Base-by-base conservation (phyloP, 1,140 invertebrate genomes). In the Eumeta japonica region DNA sequence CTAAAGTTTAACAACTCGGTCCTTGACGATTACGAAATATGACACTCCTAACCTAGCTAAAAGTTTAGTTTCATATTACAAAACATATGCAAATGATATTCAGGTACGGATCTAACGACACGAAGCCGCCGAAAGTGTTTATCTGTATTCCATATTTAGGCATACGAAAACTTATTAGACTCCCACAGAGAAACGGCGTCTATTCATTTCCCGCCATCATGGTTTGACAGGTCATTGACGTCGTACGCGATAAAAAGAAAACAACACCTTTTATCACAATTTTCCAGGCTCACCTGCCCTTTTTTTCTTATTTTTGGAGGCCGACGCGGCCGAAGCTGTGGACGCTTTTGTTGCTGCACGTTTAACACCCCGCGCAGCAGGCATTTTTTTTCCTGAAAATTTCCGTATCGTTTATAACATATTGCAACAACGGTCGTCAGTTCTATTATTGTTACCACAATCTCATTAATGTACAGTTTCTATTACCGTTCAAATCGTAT, bases 191-290 rank as follows among this genome's bases (percentile, higher is more conserved):
- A n/a, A n/a, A n/a, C n/a, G n/a, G n/a, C n/a, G n/a, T n/a, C n/a
- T n/a, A n/a, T n/a, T n/a, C n/a, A n/a, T 67, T 72, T 73, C 68
- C 68, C 68, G 68, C 68, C 68, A 73, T 73, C 55, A 55, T 58
- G 50, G 35, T 68, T 66, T 73, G 68, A 73, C 68, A 73, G 68
- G 62, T 73, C 65, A 70, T 65, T 72, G 67, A 72, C 62, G 62
- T 70, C 50, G 52, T 30, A 55, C 51, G 46, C 51, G 62, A 62
- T 62, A 57, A 58, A 70, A 73, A 68, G 65, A 73, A 70, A 73
- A 73, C 68, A 73, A 70, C 50, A 56, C 48, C 54, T 45, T 51
- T n/a, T 15, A 57, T 41, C 34, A 52, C 44, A 34, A 45, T 43
- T 50, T 35, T 37, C 37, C 36, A 43, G 32, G 49, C 62, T 66